These are phyloP conservation scores for Emmelina monodactyla DNA, from an alignment of 2,888 invertebrate species.

Conservation along the genomic window DNA sequence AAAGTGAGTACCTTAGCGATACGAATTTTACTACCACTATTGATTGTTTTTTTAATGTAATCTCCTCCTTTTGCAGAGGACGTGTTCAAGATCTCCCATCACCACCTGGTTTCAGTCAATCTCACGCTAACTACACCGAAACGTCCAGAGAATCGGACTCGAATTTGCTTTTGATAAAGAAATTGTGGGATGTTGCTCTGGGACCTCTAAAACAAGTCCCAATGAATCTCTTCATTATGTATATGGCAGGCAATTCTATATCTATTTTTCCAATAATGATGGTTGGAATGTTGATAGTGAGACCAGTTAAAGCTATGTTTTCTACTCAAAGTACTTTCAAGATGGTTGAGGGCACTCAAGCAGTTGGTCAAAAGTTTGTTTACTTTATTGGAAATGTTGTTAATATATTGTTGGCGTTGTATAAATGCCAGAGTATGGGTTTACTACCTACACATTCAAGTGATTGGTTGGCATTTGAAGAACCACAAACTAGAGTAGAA, in stretches of 20 bases:
- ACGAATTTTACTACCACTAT: not conserved
- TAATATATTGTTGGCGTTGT: conserved; percentile 89
- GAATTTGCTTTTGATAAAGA: conserved; percentile 87
- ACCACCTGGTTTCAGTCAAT: conserved; percentile 86
- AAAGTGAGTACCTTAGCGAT: conserved; percentile 42
- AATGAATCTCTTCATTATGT: conserved; percentile 99
- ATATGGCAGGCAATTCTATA: conserved; percentile 99
- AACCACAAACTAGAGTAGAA: conserved; percentile 85
- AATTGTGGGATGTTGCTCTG: conserved; percentile 96
- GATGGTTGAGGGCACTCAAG: conserved; percentile 92
- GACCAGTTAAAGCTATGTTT: conserved; percentile 95
- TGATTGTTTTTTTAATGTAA: conserved; percentile 1
- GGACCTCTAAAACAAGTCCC: conserved; percentile 96
- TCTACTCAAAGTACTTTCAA: conserved; percentile 90
- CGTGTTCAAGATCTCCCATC: conserved; percentile 68
- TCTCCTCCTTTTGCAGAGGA: conserved; percentile 25
- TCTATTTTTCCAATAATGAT: conserved; percentile 99
- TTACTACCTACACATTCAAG: conserved; percentile 95
- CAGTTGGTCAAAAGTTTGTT: conserved; percentile 89
- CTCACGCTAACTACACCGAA: conserved; percentile 77
- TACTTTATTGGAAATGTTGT: conserved; percentile 94
- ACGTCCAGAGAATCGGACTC: conserved; percentile 83
- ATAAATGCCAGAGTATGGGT: conserved; percentile 99
- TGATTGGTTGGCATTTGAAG: conserved; percentile 97
- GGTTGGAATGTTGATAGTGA: conserved; percentile 98